Percentiles rank a stretch among this genome's conserved stretches.
These are phyloP conservation scores for Percopsis omiscomaycus DNA, from an alignment of 2,797 vertebrate species.

Conservation along the genomic window DNA sequence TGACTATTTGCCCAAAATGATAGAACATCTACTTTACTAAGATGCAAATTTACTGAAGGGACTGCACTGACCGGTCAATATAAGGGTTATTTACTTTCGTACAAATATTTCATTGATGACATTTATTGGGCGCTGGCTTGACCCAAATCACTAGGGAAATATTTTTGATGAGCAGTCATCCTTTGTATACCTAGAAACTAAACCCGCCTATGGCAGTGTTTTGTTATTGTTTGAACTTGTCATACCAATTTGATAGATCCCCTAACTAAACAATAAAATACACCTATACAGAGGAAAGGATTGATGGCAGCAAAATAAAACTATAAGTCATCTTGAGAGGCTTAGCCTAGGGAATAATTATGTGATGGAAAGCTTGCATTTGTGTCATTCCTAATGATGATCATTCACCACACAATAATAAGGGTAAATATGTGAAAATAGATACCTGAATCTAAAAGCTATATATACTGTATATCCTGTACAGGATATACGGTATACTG, in stretches of 20 bases:
- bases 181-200: no score
- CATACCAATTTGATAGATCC: conserved; percentile 26
- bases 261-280: conserved; percentile 10
- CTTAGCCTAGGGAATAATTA: no score
- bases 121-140: neutral
- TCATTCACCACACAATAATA: no score
- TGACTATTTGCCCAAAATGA: no score
- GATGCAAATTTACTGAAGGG: neutral
- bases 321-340: neutral
- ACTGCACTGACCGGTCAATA: neutral
- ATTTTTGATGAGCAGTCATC: no score
- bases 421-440: no score
- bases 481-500: neutral
- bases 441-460: no score
- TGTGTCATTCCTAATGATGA: no score
- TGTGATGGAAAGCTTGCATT: no score
- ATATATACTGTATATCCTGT: no score
- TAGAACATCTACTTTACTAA: neutral
- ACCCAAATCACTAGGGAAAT: neutral
- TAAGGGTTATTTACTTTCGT: neutral
- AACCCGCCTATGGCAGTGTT: conserved; percentile 4
- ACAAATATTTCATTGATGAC: neutral
- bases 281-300: conserved; percentile 22
- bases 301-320: neutral
- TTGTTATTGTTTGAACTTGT: conserved; percentile 12